Base-by-base conservation (phyloP, 2,797 vertebrate species). In the Tolypeutes matacus region DNA sequence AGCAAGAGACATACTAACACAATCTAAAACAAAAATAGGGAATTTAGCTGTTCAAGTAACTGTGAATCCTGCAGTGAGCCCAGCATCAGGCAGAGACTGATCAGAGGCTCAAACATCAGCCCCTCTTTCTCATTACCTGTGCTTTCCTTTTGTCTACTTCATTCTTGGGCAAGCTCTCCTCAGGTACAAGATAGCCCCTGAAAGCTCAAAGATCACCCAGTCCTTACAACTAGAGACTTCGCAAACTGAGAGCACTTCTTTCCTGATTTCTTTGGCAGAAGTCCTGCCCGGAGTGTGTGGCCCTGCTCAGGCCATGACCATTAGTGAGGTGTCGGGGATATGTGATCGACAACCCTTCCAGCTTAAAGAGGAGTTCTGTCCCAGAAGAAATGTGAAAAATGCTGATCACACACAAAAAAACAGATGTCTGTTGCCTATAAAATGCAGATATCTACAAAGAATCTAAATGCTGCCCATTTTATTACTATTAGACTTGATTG, bases 41-140 rank as follows among this genome's bases (percentile, higher is more conserved):
- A 46, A n/a, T 11, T 1, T 1, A 29, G 58, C 25, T 6, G 2
- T 25, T 5, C 8, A n/a, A 84, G 34, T 14, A 15, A 20, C 7
- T 27, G 27, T 34, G 70, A 92, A 58, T 27, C 39, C 81, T 13
- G 13, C 29, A 60, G 27, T 2, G 3, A 31, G 36, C n/a, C 42
- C 29, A 5, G 5, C 0, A 0, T 13, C 6, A 53, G 46, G 18
- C 0, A 4, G 20, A 69, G 29, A 46, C 14, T 23, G 25, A 36
- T 34, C 49, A 62, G 84, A 86, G 46, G 3, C 31, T 29, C 62
- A 15, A 29, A 72, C 2, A 14, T n/a, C 7, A 11, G 23, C 8
- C 36, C 53, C 2, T 51, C 2, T 39, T 14, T 31, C 27, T 73
- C 27, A 21, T 34, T 46, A 1, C 20, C 46, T 25, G 31, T 15